These are phyloP conservation scores for Oscheius sp. DNA, from an alignment of 2,888 invertebrate species.

Conservation along the genomic window DNA sequence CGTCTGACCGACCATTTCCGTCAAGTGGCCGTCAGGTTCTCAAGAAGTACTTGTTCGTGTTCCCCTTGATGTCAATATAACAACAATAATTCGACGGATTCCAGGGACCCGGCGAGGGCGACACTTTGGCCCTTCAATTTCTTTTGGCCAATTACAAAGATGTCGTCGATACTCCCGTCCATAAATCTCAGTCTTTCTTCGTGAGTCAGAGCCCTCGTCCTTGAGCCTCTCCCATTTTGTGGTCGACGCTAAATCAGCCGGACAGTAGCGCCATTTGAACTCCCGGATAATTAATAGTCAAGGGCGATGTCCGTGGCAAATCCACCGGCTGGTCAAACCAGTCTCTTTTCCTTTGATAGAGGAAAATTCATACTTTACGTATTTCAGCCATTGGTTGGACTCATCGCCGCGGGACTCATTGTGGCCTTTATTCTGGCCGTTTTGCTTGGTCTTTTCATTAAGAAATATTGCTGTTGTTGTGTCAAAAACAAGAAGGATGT, in stretches of 20 bases:
- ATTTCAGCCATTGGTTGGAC: slow-evolving; percentile 68
- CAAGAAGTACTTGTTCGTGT: slow-evolving; percentile 7
- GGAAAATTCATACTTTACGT: slow-evolving; percentile 39
- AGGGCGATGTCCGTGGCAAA: slow-evolving; percentile 21
- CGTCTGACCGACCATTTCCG: neutral
- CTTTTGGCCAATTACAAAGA: slow-evolving; percentile 67
- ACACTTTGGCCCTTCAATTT: slow-evolving; percentile 63
- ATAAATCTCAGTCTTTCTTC: slow-evolving; percentile 61
- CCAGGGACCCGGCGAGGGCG: slow-evolving; percentile 39
- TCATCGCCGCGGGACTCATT: slow-evolving; percentile 66
- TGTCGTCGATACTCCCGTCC: slow-evolving; percentile 58
- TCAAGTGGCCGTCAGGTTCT: slow-evolving; percentile 3
- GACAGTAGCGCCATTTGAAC: slow-evolving; percentile 23
- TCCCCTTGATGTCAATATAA: neutral
- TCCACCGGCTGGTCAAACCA: neutral
- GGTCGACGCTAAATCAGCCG: slow-evolving; percentile 13
- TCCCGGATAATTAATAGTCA: slow-evolving; percentile 29
- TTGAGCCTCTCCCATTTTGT: neutral
- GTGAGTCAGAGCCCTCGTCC: slow-evolving; percentile 42
- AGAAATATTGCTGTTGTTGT: slow-evolving; percentile 37
- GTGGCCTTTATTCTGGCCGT: slow-evolving; percentile 64
- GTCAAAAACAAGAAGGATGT: slow-evolving; percentile 63
- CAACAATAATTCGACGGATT: neutral
- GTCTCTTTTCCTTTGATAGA: neutral
- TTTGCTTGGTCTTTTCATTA: slow-evolving; percentile 57